Evolutionary conservation across 2,113 vertebrate species (phyloP), one percentile per base, ranked within the genome.

Genomic region (Calyptommatus sinebrachiatus): DNA sequence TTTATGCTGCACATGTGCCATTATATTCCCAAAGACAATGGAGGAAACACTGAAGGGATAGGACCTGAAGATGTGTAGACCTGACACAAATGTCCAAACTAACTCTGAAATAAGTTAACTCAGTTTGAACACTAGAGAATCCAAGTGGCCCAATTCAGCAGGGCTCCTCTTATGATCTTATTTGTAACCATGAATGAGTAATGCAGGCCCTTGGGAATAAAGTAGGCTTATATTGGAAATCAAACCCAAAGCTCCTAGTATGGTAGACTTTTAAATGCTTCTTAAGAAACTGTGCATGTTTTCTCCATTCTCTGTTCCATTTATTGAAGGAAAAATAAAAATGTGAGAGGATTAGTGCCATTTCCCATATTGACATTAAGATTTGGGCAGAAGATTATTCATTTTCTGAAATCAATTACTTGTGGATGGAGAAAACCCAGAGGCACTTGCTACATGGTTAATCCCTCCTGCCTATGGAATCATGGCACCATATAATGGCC

Each of bases 361-460:
- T 14, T 71, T 74, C 24, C 71, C 71, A 74, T 45, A 74, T 11
- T 60, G 79, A 63, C 63, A 80, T 24, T 45, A 35, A 16, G 20
- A 16, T 61, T 24, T 60, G 66, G 10, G 50, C 31, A 78, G 31
- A 26, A 78, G 26, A 68, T 68, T 66, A 41, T 57, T 45, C 41
- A 45, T 68, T 73, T 73, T 28, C 62, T 68, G 48, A 21, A 31
- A 71, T 6, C 57, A 57, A 18, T 7, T 68, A 10, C 9, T 57
- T 67, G 41, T 22, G 9, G 63, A 60, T 16, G 48, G 29, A 7
- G 31, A 16, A 28, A 62, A 69, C 57, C 31, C 9, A 14, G 16
- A 57, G 62, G 46, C 46, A 21, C 71, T 80, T 61, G 61, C 48
- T 41, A 29, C 26, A 45, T 79, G 71, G 67, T 41, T 80, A 80